Conservation (phyloP, 2,113 vertebrate species). For the Pimephales promelas region DNA sequence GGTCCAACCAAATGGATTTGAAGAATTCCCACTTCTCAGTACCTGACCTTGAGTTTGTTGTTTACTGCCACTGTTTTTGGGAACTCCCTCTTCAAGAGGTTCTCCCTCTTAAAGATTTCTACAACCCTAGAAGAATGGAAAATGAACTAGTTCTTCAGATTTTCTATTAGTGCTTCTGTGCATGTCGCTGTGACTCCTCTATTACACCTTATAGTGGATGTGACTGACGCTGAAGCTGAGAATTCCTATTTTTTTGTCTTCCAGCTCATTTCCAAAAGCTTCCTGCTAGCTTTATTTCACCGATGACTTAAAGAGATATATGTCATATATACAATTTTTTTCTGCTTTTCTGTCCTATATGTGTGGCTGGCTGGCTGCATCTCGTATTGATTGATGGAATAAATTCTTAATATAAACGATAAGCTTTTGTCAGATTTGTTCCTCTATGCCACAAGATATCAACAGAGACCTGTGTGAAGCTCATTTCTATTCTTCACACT, state of each 20-base stretch:
- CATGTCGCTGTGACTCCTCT: neutral
- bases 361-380: neutral
- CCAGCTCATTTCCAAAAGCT: slow-evolving; percentile 8
- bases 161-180: slow-evolving; percentile 2
- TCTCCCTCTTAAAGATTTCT: slow-evolving; percentile 9
- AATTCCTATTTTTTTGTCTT: neutral
- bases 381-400: slow-evolving; percentile 9
- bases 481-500: slow-evolving; percentile 5
- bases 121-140: neutral
- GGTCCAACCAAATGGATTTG: slow-evolving; percentile 9
- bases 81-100: too few species aligned
- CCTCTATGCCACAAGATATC: neutral
- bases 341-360: neutral
- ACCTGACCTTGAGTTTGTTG: slow-evolving; percentile 18
- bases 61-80: neutral
- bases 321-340: slow-evolving; percentile 10
- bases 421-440: slow-evolving; percentile 22
- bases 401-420: slow-evolving; percentile 18
- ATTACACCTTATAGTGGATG: neutral
- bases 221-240: neutral
- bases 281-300: neutral
- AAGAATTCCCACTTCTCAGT: slow-evolving; percentile 19
- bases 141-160: neutral
- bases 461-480: neutral
- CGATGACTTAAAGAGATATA: neutral